Base-by-base conservation (phyloP, 2,888 invertebrate genomes). In the Tenthredo distinguenda region DNA sequence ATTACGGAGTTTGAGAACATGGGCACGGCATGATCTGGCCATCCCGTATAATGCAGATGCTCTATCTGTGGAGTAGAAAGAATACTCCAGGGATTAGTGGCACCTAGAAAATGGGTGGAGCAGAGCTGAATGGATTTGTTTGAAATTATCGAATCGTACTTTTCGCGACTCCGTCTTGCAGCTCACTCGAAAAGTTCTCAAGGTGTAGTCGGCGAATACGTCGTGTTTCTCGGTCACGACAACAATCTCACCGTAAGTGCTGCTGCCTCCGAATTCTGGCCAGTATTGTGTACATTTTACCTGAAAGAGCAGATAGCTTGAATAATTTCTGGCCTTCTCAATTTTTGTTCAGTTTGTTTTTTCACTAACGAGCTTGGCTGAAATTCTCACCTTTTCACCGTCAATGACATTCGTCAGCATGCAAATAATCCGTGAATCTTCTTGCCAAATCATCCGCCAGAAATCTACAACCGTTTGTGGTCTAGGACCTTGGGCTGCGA, bases 21-120 rank as follows among this genome's bases (percentile, higher is more conserved):
- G 12, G 95, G 95, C 2, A 95, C 93, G 1, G 94, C 94, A 86
- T 95, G 94, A 88, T 95, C 95, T 0, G 95, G 95, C 95, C 95
- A 95, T 5, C 94, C 93, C 1, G 94, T 94, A 86, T 94, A 95
- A 87, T 95, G 95, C 34, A 94, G 88, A 84, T 95, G 95, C 72
- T 92, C 89, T 1, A 95, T 88, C 94, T 94, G 74, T 47, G 37
- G 37, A 12, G 40, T 12, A 4, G 6, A 26, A 26, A 26, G 31
- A 31, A 18, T 88, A 86, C 71, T 71, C 50, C 37, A 21, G 55
- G 5, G 5, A 34, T 50, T 31, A 77, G 77, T 31, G 6, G 31
- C 77, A 15, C 9, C 9, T n/a, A 55, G 9, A 50, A 34, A 71
- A 34, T 26, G 9, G 50, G 43, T 50, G 47, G 0, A 10, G 68